A percentile compares a stretch with the other conserved stretches of the same genome.
Conservation (phyloP, 2,797 vertebrate species). For the Cyclopterus lumpus region DNA sequence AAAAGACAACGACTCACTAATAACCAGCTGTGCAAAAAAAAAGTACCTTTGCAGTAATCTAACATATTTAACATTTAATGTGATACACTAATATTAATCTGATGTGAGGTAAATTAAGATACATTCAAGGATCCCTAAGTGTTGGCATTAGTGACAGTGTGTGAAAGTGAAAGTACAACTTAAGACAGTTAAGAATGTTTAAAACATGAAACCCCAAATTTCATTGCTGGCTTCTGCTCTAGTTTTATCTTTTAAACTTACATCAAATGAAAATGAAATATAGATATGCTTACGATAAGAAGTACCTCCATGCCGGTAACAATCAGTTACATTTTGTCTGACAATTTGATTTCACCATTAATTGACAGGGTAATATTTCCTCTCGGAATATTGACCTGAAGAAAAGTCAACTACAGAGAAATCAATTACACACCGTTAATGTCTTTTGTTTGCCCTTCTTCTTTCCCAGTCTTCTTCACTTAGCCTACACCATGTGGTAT, state of each 20-base stretch:
- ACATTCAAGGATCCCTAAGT: neutral
- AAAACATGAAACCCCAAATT: neutral
- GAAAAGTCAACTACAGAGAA: conserved; percentile 18
- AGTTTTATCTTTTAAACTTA: neutral
- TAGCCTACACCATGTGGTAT: neutral
- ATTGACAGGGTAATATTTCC: conserved; percentile 26
- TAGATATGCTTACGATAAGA: conserved; percentile 1
- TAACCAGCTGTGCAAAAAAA: neutral
- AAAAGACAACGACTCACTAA: neutral
- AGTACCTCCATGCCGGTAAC: neutral
- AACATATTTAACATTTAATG: too few species aligned
- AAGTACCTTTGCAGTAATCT: neutral
- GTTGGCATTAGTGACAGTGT: neutral
- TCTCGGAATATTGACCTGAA: conserved; percentile 10
- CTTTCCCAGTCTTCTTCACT: neutral
- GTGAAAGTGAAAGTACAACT: neutral
- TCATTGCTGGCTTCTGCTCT: neutral
- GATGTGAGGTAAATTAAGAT: neutral
- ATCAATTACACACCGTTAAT: conserved; percentile 17
- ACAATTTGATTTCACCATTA: conserved; percentile 22
- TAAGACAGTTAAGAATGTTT: neutral
- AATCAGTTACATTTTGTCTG: conserved; percentile 15
- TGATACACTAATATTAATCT: neutral
- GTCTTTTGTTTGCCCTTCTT: neutral
- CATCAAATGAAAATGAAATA: conserved; percentile 8